Base-by-base conservation (phyloP, 2,113 vertebrate genomes). In the Microcebus lehilahytsara region DNA sequence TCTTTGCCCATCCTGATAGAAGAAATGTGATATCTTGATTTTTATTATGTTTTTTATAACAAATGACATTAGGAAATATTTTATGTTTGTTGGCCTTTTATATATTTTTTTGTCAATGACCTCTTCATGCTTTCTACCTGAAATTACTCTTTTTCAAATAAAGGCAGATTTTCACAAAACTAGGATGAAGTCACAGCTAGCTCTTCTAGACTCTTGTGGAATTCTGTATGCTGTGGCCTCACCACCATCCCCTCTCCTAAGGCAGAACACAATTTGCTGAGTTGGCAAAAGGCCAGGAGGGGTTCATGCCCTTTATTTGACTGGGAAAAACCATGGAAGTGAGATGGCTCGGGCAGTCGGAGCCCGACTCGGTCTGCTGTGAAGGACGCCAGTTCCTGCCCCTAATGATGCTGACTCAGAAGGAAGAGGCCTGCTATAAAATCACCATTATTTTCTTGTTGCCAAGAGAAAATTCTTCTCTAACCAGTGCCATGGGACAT, bases 11-110 rank as follows among this genome's bases (percentile, higher is more conserved):
- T 46, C 46, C 40, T 60, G 37, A 80, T 40, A 74, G 37, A 93
- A 72, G 46, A 89, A 94, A 91, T 37, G 27, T 32, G 64, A n/a
- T 32, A 32, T 42, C 81, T 78, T 92, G 58, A 94, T 77, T 93
- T 75, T 66, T 85, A 80, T 77, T 67, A 56, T 10, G 46, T 69
- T 74, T 93, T 37, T 93, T 46, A 64, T 60, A 27, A 80, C n/a
- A 85, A 81, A 14, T 90, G 46, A 84, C 34, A 51, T 93, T 62
- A 78, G 69, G 62, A 93, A 93, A 88, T 85, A 60, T 62, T 79
- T 96, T 90, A 37, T 60, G 9, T 87, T 40, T 80, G 3, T 72
- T 90, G 37, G 7, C 8, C 22, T 77, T 93, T 80, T n/a, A 20
- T 16, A 53, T 83, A 49, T 81, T 19, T 89, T 91, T 92, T 80